Evolutionary conservation across 2,113 vertebrate genomes (phyloP).

Genomic region (Cercocebus atys): DNA sequence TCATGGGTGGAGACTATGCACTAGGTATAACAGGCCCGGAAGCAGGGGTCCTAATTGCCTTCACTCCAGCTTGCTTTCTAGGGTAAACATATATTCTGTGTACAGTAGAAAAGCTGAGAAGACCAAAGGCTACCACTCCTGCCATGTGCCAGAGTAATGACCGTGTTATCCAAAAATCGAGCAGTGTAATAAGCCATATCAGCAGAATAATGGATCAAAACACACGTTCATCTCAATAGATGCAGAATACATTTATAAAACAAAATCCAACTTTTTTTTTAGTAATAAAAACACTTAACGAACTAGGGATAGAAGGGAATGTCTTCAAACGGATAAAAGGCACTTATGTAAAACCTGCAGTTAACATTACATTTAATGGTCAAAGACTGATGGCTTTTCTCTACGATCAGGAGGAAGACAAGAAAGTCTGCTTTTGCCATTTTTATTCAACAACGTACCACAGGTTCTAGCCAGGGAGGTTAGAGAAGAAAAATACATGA

Average conservation of each 20-base stretch:
- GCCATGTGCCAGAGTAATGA: neutral
- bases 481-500: neutral
- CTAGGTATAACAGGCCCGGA: neutral
- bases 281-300: neutral
- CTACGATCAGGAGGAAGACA: neutral
- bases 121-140: no score
- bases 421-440: no score
- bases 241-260: neutral
- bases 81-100: neutral
- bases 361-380: neutral
- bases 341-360: neutral
- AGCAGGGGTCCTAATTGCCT: neutral
- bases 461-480: neutral
- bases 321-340: neutral
- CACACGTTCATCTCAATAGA: neutral
- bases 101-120: neutral
- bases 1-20: neutral
- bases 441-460: no score
- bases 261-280: neutral
- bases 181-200: neutral
- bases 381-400: neutral
- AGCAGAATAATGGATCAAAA: neutral
- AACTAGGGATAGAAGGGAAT: no score
- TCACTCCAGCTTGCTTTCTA: neutral
- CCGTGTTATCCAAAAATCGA: neutral